Percentiles rank a stretch among this genome's conserved stretches.
These are phyloP conservation scores for Eubucco bourcierii DNA, from an alignment of 2,113 vertebrate genomes.

Conservation along the genomic window DNA sequence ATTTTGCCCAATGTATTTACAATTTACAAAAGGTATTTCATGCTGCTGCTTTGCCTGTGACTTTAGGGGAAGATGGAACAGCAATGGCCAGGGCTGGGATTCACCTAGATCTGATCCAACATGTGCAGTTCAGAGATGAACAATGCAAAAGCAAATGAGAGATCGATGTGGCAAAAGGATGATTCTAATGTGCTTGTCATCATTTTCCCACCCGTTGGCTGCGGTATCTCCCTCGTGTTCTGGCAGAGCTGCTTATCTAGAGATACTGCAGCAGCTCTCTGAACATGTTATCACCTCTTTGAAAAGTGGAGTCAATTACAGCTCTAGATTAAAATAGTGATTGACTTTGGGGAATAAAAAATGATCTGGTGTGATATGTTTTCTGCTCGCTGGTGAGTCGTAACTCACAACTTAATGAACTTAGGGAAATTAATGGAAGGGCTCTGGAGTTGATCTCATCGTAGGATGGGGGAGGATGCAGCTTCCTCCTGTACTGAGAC, in stretches of 20 bases:
- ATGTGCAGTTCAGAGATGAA: not conserved
- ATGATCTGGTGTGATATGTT: constrained; percentile 1
- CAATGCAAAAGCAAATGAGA: not conserved
- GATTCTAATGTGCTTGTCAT: not conserved
- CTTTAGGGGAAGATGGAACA: not conserved
- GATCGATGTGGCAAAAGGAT: constrained; percentile 4
- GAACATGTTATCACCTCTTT: constrained; percentile 34
- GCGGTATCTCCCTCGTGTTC: not conserved
- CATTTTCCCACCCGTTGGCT: not conserved
- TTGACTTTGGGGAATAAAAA: constrained; percentile 18
- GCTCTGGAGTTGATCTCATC: not conserved
- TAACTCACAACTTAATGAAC: not conserved
- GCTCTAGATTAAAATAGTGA: constrained; percentile 31
- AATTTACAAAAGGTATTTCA: not conserved
- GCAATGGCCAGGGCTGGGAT: not conserved
- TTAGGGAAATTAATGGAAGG: not conserved
- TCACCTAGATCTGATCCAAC: not conserved
- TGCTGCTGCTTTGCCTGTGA: not conserved
- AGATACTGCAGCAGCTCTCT: not conserved
- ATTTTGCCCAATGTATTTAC: not conserved
- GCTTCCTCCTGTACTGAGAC: not conserved
- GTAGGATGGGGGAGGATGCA: not conserved
- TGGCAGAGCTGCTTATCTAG: constrained; percentile 29
- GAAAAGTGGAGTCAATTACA: constrained; percentile 54
- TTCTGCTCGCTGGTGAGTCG: not conserved